Percentiles rank a stretch among this genome's conserved stretches.
Conservation (phyloP, 2,888 invertebrate genomes). For the Minunthozetes semirufus region DNA sequence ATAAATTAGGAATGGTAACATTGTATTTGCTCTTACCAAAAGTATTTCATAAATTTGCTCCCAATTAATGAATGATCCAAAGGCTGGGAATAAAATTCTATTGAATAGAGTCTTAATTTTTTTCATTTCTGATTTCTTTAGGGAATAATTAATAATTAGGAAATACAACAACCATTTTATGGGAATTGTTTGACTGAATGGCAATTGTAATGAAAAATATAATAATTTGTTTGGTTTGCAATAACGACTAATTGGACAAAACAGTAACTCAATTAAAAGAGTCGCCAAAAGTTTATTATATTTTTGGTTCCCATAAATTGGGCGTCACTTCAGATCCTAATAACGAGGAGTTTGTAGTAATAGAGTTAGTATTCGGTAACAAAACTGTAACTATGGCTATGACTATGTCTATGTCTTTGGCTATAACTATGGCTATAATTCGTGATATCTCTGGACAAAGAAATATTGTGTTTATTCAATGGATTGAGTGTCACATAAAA, state of each 20-base stretch:
- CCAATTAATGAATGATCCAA: background rate
- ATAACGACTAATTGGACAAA: conserved; percentile 5
- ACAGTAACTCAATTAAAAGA: background rate
- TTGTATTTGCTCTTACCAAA: too few species aligned
- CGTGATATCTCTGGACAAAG: too few species aligned
- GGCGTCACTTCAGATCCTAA: background rate
- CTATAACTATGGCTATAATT: background rate
- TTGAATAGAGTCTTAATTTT: background rate
- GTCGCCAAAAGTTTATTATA: background rate
- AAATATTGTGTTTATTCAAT: background rate
- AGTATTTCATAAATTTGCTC: background rate
- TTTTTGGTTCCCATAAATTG: background rate
- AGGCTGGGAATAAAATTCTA: background rate
- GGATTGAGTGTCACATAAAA: background rate
- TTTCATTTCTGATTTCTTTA: background rate
- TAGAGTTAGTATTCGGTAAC: background rate
- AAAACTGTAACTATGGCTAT: background rate
- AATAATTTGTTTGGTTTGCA: background rate
- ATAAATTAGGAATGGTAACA: too few species aligned
- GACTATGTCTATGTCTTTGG: background rate
- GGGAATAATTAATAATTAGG: conserved; percentile 14
- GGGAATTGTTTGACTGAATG: background rate
- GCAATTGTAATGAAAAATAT: background rate
- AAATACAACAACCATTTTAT: background rate
- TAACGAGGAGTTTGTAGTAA: background rate